A percentile compares a stretch with the other conserved stretches of the same genome.
Evolutionary conservation across 2,888 invertebrate species (phyloP).

Genomic region (Cynaeus angustus): DNA sequence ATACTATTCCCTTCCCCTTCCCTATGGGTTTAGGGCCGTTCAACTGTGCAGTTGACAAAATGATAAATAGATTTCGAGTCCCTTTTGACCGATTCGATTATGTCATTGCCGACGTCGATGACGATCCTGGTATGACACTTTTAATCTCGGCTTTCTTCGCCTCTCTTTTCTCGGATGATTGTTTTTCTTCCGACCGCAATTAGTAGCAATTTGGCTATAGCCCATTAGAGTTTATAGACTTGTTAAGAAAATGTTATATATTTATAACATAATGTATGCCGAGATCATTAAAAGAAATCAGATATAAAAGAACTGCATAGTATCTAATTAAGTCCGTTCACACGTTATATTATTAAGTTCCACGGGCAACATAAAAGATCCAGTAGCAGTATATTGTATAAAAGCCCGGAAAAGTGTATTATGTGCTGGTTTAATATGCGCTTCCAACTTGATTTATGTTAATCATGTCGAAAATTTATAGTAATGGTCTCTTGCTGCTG

Average conservation of each 20-base stretch:
- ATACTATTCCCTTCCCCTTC: slow-evolving; percentile 56
- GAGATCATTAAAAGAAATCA: slow-evolving; percentile 47
- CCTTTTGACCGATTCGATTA: slow-evolving; percentile 61
- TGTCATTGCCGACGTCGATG: slow-evolving; percentile 57
- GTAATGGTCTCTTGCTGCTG: slow-evolving; percentile 19
- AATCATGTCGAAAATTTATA: slow-evolving; percentile 43
- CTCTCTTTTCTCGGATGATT: neutral
- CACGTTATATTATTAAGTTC: slow-evolving; percentile 58
- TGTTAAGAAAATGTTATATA: slow-evolving; percentile 41
- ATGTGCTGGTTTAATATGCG: slow-evolving; percentile 37
- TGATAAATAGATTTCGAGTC: slow-evolving; percentile 65
- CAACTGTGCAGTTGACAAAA: slow-evolving; percentile 65
- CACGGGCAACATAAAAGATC: slow-evolving; percentile 28
- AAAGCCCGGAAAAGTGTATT: slow-evolving; percentile 52
- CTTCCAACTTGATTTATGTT: slow-evolving; percentile 43
- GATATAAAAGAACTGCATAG: slow-evolving; percentile 47
- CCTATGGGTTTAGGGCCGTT: slow-evolving; percentile 60
- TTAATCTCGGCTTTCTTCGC: slow-evolving; percentile 7
- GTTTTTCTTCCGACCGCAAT: slow-evolving; percentile 14
- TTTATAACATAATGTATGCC: slow-evolving; percentile 34
- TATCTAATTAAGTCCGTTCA: slow-evolving; percentile 61
- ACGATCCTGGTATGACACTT: slow-evolving; percentile 6
- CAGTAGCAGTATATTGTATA: slow-evolving; percentile 44
- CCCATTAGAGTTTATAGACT: slow-evolving; percentile 38
- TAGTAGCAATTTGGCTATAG: neutral